These are phyloP conservation scores for Antrozous pallidus DNA, from an alignment of 2,797 vertebrate species.

Conservation along the genomic window DNA sequence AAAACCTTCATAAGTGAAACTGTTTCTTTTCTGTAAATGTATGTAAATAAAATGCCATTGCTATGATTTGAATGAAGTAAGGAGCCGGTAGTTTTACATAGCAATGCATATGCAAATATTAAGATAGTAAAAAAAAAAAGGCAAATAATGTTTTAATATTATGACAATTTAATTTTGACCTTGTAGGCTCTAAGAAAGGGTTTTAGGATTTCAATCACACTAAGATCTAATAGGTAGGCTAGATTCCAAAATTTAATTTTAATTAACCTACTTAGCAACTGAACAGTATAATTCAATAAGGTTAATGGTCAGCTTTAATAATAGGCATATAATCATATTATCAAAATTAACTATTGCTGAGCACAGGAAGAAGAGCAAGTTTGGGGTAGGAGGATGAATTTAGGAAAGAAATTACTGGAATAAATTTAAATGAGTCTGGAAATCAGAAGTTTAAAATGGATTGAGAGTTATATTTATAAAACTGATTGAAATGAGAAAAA, in stretches of 20 bases:
- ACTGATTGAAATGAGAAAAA: not conserved
- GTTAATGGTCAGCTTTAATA: not conserved
- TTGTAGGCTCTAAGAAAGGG: not conserved
- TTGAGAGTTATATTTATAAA: constrained; percentile 14
- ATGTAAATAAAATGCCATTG: not conserved
- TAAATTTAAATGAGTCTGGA: constrained; percentile 10
- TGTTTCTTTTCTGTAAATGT: not conserved
- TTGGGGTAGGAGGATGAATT: not conserved
- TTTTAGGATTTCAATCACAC: not conserved
- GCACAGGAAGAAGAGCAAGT: not conserved
- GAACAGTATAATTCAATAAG: not conserved
- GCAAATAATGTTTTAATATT: not conserved
- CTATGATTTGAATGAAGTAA: not conserved
- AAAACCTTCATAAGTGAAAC: not conserved
- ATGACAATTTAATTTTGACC: constrained; percentile 12
- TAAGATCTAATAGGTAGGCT: not conserved
- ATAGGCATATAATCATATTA: not conserved
- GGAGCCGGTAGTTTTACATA: not conserved
- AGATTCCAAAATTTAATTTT: not conserved
- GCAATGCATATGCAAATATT: not conserved
- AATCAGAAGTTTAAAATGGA: not conserved
- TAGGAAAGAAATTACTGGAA: not conserved
- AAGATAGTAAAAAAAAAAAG: not conserved
- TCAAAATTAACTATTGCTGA: not conserved
- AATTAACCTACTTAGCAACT: not conserved